Conservation (phyloP, 2,797 vertebrate species). For the Diglossa cyanea region DNA sequence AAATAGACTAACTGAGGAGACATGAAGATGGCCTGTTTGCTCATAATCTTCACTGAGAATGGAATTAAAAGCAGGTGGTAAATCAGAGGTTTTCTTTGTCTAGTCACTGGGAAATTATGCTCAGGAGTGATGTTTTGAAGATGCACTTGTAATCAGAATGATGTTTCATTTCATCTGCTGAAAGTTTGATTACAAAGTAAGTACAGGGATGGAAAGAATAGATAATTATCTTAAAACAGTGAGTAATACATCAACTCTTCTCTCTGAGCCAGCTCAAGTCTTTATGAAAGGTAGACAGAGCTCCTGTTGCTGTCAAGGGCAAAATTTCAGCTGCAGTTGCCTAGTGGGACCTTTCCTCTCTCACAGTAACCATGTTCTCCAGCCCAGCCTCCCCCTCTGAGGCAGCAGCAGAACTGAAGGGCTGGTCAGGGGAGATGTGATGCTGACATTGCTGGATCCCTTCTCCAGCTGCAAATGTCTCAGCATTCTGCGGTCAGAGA, state of each 20-base stretch:
- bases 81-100: not conserved
- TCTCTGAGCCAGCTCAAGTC: not conserved
- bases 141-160: not conserved
- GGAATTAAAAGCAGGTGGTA: not conserved
- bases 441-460: not conserved
- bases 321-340: not conserved
- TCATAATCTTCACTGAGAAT: not conserved
- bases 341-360: not conserved
- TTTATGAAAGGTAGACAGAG: not conserved
- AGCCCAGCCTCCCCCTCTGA: not conserved
- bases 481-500: not conserved
- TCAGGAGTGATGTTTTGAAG: not conserved
- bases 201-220: not conserved
- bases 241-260: not conserved
- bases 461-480: not conserved
- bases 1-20: not conserved
- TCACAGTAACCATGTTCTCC: fast-evolving
- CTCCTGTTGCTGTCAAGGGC: not conserved
- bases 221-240: not conserved
- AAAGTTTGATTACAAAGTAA: not conserved
- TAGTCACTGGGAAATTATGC: not conserved
- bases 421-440: not conserved
- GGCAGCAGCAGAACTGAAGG: not conserved
- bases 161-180: not conserved
- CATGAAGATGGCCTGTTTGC: not conserved